Base-by-base conservation (phyloP, 2,888 invertebrate species). In the Euplagia quadripunctaria region DNA sequence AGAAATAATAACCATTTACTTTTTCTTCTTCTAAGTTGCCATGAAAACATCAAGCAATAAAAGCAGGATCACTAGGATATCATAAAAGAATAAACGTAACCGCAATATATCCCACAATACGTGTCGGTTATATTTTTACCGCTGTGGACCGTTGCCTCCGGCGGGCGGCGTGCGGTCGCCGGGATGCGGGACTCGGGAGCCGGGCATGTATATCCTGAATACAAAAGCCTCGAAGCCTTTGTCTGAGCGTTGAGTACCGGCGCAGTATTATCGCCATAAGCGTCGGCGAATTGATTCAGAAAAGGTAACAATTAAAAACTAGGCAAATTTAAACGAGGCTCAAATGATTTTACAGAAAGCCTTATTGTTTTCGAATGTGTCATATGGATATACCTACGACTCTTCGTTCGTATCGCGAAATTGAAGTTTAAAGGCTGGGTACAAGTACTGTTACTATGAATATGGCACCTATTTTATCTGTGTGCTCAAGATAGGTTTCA, bases 101-200 rank as follows among this genome's bases (percentile, higher is more conserved):
- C 85, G 77, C 84, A 83, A 77, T 80, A 82, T 84, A 77, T 76
- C 70, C 81, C 76, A 74, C 77, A 82, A 75, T 77, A 80, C 55
- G 58, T 68, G 78, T 78, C 80, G 80, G 77, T 74, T 81, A 85
- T 85, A 83, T 82, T 84, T 84, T 84, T 83, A 85, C 77, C 76
- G 75, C 76, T 75, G 75, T 67, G 71, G 72, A 77, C 84, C 17
- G 70, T 79, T 76, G 83, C 81, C 79, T 68, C 76, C 76, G 81
- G 83, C 78, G 72, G 68, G 75, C 77, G 81, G 83, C 78, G 72
- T 80, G 82, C 71, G 85, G 82, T 82, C 73, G 77, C 66, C 71
- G 65, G 73, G 76, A 82, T 85, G 83, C 83, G 83, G 83, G 84
- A 81, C 75, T 67, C 77, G 76, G 72, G 72, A 74, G 75, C 78